Evolutionary conservation across 2,888 invertebrate genomes (phyloP), one percentile per base, ranked within the genome.

Genomic region (Apodemia duryi): DNA sequence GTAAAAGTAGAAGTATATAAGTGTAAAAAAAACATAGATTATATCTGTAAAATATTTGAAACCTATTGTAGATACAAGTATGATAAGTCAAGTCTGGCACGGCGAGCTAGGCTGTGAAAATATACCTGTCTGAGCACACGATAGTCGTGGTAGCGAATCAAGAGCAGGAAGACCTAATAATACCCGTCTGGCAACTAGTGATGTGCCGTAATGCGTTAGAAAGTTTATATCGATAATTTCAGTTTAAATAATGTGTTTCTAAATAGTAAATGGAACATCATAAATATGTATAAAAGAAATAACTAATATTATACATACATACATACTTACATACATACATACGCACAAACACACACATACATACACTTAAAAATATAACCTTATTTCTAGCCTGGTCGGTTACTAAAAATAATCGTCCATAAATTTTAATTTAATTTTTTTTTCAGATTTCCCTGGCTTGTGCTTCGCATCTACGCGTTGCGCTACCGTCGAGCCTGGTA

Each of bases 401-500:
- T 6, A 6, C 3, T 6, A 35, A 35, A 35, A 21, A 21, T 21
- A 21, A 21, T 21, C 21, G 21, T 21, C 21, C 21, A 21, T 21
- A 21, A 21, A 21, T 21, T 21, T 21, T 21, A 21, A 41, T 9
- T 10, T 6, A 28, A 35, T 29, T 38, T 61, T 13, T 13, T 66
- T 62, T n/a, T 61, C 82, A 92, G 97, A 98, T 86, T 98, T 97
- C 93, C 97, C 97, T 62, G 97, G 96, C 52, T 94, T 96, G 94
- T 98, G 97, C 81, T 98, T 97, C 88, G 97, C 97, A 0, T 97
- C 97, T 6, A 98, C 97, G 66, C 94, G 95, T 66, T 98, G 97
- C 85, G 96, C 97, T 54, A 97, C 97, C 13, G 95, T 97, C 64
- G 97, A 97, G 81, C 96, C 97, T 2, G 95, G 95, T 69, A 95